Evolutionary conservation across 1,140 invertebrate genomes (phyloP).

Genomic region (Acyrthosiphon pisum): DNA sequence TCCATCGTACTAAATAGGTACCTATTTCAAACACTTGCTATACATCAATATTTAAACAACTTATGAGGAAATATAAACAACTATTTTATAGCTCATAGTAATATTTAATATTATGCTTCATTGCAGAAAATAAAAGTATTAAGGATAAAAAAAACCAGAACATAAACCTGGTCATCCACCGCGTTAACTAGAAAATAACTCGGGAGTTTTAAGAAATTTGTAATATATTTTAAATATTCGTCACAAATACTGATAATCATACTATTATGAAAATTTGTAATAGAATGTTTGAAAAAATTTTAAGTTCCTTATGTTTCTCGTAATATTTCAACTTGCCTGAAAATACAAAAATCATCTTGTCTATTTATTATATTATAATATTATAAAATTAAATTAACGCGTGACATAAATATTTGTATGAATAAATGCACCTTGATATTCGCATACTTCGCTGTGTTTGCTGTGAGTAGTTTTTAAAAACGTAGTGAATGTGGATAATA

Average conservation of each 20-base stretch:
- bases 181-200: neutral
- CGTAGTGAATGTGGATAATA: neutral
- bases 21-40: no score
- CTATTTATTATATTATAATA: neutral
- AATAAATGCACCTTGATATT: neutral
- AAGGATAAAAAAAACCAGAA: no score
- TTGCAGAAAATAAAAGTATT: no score
- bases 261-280: no score
- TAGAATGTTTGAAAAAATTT: neutral
- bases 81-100: no score
- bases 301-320: neutral
- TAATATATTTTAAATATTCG: neutral
- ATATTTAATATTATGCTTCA: no score
- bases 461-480: neutral
- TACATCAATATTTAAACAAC: no score
- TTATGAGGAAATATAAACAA: no score
- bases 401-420: neutral
- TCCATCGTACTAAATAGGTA: no score
- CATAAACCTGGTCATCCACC: no score
- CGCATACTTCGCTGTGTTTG: neutral
- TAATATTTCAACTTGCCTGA: neutral
- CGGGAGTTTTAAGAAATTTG: neutral
- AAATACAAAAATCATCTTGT: neutral
- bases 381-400: neutral
- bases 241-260: no score